phyloP scores from a whole-genome alignment of 2,113 vertebrate species.

The Clarias batrachus region DNA sequence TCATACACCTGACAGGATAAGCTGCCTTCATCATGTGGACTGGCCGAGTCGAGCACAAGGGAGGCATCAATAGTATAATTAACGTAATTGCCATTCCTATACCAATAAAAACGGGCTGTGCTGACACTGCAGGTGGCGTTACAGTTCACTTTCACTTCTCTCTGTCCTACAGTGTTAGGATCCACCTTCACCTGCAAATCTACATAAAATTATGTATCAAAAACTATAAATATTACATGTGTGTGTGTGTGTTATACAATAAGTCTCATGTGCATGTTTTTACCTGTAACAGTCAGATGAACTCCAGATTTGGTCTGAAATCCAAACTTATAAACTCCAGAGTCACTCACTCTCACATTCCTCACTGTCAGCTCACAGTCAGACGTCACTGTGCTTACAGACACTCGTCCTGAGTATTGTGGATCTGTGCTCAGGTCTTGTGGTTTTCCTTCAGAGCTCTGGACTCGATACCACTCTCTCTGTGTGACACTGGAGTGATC shows the following conservation, averaged over 20 bases:
- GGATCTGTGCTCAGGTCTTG: background rate
- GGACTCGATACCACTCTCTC: background rate
- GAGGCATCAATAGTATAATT: background rate
- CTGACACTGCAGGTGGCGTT: slow-evolving; percentile 31
- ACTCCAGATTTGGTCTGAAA: no score
- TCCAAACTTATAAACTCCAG: no score
- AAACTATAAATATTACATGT: background rate
- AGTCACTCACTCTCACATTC: no score
- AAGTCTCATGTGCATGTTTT: no score
- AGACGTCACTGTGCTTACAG: background rate
- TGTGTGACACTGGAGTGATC: background rate
- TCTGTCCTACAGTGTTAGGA: slow-evolving; percentile 1
- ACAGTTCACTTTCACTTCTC: slow-evolving; percentile 25
- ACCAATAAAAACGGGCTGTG: background rate
- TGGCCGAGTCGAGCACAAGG: background rate
- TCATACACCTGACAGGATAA: slow-evolving; percentile 26
- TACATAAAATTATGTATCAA: background rate
- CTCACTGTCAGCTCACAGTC: background rate
- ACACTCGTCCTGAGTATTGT: background rate
- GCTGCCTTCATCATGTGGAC: background rate
- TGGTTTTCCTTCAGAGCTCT: background rate
- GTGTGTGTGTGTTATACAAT: background rate
- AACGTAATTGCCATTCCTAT: background rate
- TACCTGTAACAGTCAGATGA: no score
- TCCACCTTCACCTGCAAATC: background rate